Conservation (phyloP, 2,797 vertebrate genomes). For the Peromyscus melanophrys region DNA sequence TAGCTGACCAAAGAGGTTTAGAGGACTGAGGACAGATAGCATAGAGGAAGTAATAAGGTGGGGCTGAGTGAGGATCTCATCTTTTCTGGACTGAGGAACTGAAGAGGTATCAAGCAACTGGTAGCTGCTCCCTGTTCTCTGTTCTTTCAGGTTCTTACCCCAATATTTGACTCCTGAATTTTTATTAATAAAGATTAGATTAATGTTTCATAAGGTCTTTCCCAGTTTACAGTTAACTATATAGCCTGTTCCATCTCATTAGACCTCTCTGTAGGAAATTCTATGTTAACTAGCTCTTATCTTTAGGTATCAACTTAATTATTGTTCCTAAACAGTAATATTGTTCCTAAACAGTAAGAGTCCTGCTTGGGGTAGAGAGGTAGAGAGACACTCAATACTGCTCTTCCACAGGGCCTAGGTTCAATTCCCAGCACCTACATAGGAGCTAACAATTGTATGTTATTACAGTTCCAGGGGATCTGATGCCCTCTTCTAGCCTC, state of each 20-base stretch:
- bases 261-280: not conserved
- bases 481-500: not conserved
- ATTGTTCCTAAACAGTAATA: not conserved
- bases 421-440: not conserved
- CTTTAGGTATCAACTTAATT: not conserved
- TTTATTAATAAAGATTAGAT: no score
- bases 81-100: no score
- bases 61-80: no score
- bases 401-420: not conserved
- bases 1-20: no score
- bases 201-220: not conserved
- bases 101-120: no score
- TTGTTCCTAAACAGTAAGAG: not conserved
- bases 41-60: no score
- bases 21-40: no score
- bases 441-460: not conserved
- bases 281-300: not conserved
- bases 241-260: not conserved
- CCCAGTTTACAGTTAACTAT: not conserved
- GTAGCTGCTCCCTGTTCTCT: no score
- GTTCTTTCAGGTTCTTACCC: no score
- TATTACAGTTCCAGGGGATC: not conserved
- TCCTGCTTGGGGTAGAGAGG: not conserved
- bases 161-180: no score
- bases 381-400: not conserved